phyloP scores from a whole-genome alignment of 2,113 vertebrate species.

The Gavia stellata region DNA sequence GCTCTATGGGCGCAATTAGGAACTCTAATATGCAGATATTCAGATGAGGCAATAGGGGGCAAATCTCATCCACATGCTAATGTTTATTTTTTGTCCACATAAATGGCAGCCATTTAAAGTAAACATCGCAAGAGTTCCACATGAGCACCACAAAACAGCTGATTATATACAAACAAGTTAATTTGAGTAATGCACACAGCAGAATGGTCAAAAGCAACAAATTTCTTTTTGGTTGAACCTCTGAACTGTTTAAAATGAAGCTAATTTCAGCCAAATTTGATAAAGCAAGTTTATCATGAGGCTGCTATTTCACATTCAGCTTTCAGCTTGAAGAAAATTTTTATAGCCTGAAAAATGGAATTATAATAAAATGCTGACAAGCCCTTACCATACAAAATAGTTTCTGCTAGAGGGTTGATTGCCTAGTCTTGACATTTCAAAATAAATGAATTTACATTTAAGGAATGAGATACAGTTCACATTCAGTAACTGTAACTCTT shows the following conservation, averaged over 20 bases:
- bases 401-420: neutral
- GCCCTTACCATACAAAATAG: neutral
- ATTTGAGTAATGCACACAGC: neutral
- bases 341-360: neutral
- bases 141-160: neutral
- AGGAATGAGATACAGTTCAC: neutral
- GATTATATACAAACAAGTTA: neutral
- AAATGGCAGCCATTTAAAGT: neutral
- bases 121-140: neutral
- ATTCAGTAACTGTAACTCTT: neutral
- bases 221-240: neutral
- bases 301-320: neutral
- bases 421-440: neutral
- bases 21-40: neutral
- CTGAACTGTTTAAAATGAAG: neutral
- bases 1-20: neutral
- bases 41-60: neutral
- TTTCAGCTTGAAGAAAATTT: neutral
- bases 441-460: neutral
- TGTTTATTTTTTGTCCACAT: neutral
- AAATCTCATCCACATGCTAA: neutral
- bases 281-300: neutral
- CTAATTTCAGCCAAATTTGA: neutral
- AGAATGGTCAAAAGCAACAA: neutral
- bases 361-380: constrained; percentile 4